phyloP scores from a whole-genome alignment of 2,797 vertebrate species.

The Tolypeutes matacus region DNA sequence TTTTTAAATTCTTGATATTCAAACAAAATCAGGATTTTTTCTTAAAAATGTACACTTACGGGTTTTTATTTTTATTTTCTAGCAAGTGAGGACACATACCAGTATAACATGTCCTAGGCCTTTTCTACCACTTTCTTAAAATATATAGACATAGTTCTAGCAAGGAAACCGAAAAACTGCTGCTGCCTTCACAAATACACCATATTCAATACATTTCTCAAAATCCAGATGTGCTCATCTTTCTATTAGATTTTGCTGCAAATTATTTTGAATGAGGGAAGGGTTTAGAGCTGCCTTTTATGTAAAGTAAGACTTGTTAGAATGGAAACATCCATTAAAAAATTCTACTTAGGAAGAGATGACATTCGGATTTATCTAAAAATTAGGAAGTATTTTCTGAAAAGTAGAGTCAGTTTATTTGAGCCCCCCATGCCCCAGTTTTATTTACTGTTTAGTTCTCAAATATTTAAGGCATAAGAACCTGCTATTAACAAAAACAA shows the following conservation, averaged over 20 bases:
- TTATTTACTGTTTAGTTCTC: neutral
- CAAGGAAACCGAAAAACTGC: neutral
- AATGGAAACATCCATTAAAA: constrained; percentile 9
- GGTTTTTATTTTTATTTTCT: neutral
- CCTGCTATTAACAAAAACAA: neutral
- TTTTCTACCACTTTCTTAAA: neutral
- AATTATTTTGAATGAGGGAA: neutral
- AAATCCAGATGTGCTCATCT: neutral
- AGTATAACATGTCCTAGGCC: neutral
- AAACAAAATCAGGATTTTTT: neutral
- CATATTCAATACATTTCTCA: neutral
- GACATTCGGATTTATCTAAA: constrained; percentile 14
- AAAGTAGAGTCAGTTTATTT: neutral
- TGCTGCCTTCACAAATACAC: neutral
- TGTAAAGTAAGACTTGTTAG: neutral
- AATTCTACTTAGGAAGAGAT: neutral
- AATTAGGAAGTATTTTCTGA: constrained; percentile 30
- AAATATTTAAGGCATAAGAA: neutral
- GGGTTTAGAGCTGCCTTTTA: neutral
- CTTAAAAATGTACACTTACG: neutral
- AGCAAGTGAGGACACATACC: neutral
- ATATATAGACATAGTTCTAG: neutral
- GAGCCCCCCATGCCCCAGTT: neutral
- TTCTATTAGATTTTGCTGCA: neutral
- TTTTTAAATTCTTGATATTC: constrained; percentile 1